Conservation (phyloP, 1,140 invertebrate species). For the Brachionus asplanchnoidis region DNA sequence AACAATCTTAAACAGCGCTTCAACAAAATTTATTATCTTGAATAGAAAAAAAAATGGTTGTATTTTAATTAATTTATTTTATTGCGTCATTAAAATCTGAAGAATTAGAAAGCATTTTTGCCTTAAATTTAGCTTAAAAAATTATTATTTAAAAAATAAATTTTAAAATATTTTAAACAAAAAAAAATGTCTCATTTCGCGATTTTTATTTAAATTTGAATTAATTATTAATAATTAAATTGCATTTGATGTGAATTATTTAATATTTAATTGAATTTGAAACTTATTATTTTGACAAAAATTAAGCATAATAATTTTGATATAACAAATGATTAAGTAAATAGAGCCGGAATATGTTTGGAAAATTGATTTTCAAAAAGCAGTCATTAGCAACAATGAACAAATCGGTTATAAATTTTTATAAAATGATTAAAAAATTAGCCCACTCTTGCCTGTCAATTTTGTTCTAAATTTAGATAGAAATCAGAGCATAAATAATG, state of each 20-base stretch:
- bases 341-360: neutral
- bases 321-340: neutral
- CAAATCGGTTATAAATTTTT: too few species aligned
- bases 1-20: neutral
- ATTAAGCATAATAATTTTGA: neutral
- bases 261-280: neutral
- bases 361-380: neutral
- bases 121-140: neutral
- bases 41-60: neutral
- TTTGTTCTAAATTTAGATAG: too few species aligned
- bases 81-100: neutral
- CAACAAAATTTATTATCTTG: neutral
- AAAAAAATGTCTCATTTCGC: too few species aligned
- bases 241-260: neutral
- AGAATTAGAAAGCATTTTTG: neutral
- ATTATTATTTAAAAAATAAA: neutral
- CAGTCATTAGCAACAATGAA: too few species aligned
- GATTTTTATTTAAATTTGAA: neutral
- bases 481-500: too few species aligned
- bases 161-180: too few species aligned
- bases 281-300: neutral
- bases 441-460: too few species aligned
- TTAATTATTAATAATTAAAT: neutral
- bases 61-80: neutral
- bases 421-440: too few species aligned